Conservation (phyloP, 2,113 vertebrate genomes). For the Notothenia coriiceps region DNA sequence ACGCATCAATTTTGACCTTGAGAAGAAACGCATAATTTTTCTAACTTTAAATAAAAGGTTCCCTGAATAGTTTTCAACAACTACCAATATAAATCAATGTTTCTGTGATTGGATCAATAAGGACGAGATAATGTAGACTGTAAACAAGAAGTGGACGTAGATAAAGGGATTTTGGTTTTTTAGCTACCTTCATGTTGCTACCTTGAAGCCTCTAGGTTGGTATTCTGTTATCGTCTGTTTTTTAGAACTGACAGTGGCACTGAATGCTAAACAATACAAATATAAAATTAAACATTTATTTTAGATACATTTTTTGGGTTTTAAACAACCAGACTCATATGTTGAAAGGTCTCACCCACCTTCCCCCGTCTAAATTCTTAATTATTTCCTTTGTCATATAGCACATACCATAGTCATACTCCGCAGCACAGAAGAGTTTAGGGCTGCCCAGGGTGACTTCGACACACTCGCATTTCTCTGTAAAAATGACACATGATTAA, state of each 20-base stretch:
- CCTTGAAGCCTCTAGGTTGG: too few species aligned
- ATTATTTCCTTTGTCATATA: not conserved
- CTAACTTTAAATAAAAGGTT: not conserved
- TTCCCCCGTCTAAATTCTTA: not conserved
- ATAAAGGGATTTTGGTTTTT: too few species aligned
- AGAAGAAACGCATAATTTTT: not conserved
- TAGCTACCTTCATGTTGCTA: too few species aligned
- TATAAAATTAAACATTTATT: too few species aligned
- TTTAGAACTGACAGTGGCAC: too few species aligned
- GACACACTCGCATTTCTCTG: slow-evolving; percentile 96
- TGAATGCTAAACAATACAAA: too few species aligned
- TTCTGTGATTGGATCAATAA: not conserved
- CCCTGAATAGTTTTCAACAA: too few species aligned
- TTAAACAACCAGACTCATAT: not conserved
- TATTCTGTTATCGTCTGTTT: too few species aligned
- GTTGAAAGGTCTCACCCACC: not conserved
- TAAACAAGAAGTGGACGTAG: too few species aligned
- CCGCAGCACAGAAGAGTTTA: slow-evolving; percentile 92
- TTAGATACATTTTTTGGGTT: not conserved
- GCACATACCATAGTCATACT: slow-evolving; percentile 93
- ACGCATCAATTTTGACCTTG: not conserved
- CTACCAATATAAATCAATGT: not conserved
- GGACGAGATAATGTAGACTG: too few species aligned
- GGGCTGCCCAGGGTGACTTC: slow-evolving; percentile 89
- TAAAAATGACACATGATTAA: slow-evolving; percentile 32